These are phyloP conservation scores for Craniophora ligustri DNA, from an alignment of 2,888 invertebrate genomes.

Conservation along the genomic window DNA sequence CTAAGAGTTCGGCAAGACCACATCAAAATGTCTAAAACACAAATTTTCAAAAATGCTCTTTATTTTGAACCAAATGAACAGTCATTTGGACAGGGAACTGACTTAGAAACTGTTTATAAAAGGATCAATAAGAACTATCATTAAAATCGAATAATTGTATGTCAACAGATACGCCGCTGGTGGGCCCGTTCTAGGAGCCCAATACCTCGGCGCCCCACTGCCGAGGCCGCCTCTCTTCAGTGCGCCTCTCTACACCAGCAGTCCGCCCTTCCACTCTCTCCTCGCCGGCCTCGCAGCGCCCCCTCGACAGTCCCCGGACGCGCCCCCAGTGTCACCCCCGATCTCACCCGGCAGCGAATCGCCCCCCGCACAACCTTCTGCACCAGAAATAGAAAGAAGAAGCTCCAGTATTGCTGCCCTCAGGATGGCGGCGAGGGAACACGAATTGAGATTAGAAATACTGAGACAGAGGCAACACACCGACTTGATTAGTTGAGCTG, in stretches of 20 bases:
- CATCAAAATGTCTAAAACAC: too few species aligned
- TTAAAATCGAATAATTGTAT: slow-evolving; percentile 10
- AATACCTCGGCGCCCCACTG: slow-evolving; percentile 86
- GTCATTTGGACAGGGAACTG: too few species aligned
- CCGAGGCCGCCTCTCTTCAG: slow-evolving; percentile 87
- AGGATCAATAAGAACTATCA: background rate
- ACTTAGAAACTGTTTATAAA: too few species aligned
- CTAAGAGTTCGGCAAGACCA: too few species aligned
- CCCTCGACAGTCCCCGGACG: slow-evolving; percentile 83
- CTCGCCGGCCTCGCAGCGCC: slow-evolving; percentile 82
- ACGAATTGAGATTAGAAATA: slow-evolving; percentile 95
- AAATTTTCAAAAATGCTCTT: too few species aligned
- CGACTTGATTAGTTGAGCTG: slow-evolving; percentile 93
- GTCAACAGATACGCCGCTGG: slow-evolving; percentile 75
- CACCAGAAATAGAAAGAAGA: slow-evolving; percentile 93
- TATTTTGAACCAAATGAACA: too few species aligned
- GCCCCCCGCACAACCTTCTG: slow-evolving; percentile 79
- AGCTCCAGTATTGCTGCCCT: slow-evolving; percentile 96
- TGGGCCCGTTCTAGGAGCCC: slow-evolving; percentile 77
- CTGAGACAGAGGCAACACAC: slow-evolving; percentile 92
- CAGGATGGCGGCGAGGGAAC: slow-evolving; percentile 96
- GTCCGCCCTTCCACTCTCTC: slow-evolving; percentile 81
- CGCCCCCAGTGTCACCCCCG: slow-evolving; percentile 87
- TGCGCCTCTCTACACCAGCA: slow-evolving; percentile 90
- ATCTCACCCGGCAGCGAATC: slow-evolving; percentile 87